phyloP scores from a whole-genome alignment of 2,888 invertebrate species.

The Drosophila helvetica region DNA sequence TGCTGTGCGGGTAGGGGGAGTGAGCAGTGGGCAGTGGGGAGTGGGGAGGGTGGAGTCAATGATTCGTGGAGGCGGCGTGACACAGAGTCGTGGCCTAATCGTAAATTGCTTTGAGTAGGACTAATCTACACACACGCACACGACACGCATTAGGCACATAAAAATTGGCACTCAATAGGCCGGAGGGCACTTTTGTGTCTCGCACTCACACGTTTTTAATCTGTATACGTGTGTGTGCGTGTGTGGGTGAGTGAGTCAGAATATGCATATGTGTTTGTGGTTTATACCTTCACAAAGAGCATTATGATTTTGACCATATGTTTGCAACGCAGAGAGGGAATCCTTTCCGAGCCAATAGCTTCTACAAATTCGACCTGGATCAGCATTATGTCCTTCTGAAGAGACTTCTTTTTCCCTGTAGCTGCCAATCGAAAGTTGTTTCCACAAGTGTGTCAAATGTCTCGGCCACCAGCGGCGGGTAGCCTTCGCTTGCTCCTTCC shows the following conservation, averaged over 20 bases:
- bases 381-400: no score
- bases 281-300: background rate
- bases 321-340: background rate
- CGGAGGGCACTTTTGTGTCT: conserved; percentile 57
- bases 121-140: conserved; percentile 51
- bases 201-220: conserved; percentile 17
- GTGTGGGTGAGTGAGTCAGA: conserved; percentile 14
- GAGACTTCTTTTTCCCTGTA: background rate
- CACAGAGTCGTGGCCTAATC: conserved; percentile 53
- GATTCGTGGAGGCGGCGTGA: conserved; percentile 18
- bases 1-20: background rate
- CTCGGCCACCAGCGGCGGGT: background rate
- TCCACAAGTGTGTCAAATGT: background rate
- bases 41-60: background rate
- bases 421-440: background rate
- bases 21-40: background rate
- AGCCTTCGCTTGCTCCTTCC: background rate
- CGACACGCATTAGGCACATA: conserved; percentile 61
- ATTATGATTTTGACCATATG: background rate
- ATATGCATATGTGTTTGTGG: conserved; percentile 10
- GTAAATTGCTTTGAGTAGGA: conserved; percentile 62
- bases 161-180: conserved; percentile 78
- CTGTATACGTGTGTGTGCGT: background rate
- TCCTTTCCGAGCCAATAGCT: no score
- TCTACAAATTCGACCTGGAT: no score